Base-by-base conservation (phyloP, 2,113 vertebrate species). In the Vicugna pacos region DNA sequence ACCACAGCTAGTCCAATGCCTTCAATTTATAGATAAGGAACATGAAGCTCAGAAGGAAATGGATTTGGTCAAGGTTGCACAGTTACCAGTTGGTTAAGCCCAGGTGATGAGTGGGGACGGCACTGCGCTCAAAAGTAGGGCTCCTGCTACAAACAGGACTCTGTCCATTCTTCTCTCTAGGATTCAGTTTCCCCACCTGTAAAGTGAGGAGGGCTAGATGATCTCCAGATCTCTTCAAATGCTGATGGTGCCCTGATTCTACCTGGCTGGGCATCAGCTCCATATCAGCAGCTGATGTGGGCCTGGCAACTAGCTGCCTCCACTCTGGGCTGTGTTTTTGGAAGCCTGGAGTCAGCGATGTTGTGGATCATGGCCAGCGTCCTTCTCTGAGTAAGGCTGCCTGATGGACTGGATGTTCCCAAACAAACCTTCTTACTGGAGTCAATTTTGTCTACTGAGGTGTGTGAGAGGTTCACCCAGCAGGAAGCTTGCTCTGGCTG, bases 401-500 rank as follows among this genome's bases (percentile, higher is more conserved):
- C 52, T 64, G 48, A 16, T 54, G 19, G 28, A 24, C 52, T 42
- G 16, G 58, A 58, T 16, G 24, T 42, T 93, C 52, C 52, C 38
- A 24, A 82, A 82, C 46, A 42, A 77, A 67, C 32, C 38, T 24
- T 96, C 54, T 82, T 50, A 10, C 60, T 12, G 77, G 77, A 92
- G 77, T 54, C 65, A 56, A 46, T 82, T 89, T 46, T 94, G 96
- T 91, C 72, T 88, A 48, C 77, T 84, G 48, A 85, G 87, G 81
- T 64, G 30, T 38, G 28, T 64, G 67, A 95, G 90, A 90, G 16
- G 73, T 93, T 94, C 73, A 67, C 52, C 75, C 79, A 87, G 92
- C 83, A 97, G 86, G 83, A 95, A 94, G 48, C 56, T 64, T 64
- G 65, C 24, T 92, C 70, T 93, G 70, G 64, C 97, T 97, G 93